Percentiles rank a stretch among this genome's conserved stretches.
These are phyloP conservation scores for Antrozous pallidus DNA, from an alignment of 2,797 vertebrate genomes.

Conservation along the genomic window DNA sequence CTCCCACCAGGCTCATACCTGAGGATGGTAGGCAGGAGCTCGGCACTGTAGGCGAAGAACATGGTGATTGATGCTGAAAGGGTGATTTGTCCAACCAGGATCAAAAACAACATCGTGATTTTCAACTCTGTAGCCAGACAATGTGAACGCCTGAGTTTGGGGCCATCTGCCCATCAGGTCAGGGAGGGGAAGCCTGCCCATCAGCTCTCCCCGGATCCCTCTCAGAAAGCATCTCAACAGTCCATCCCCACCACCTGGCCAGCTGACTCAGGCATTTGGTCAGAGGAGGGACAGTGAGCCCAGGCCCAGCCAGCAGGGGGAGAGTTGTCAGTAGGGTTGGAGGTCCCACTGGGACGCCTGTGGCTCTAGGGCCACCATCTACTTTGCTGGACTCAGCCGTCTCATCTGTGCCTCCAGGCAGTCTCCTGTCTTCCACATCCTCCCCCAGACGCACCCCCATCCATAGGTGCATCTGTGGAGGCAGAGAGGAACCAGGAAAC, in stretches of 20 bases:
- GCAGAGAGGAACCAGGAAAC: neutral
- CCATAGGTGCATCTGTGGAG: rapidly evolving
- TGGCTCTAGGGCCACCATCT: neutral
- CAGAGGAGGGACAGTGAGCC: neutral
- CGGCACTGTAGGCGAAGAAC: slow-evolving; percentile 86
- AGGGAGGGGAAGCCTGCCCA: rapidly evolving
- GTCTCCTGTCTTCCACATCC: neutral
- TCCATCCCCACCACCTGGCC: too few relatives aligned
- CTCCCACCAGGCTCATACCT: slow-evolving; percentile 80
- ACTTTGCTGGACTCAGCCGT: neutral
- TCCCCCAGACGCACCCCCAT: neutral
- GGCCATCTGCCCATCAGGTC: rapidly evolving
- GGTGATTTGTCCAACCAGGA: slow-evolving; percentile 86
- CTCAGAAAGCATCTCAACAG: neutral
- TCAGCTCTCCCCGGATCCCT: too few relatives aligned
- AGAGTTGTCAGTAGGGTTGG: neutral
- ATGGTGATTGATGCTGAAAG: slow-evolving; percentile 81
- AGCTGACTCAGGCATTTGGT: neutral
- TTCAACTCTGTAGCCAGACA: slow-evolving; percentile 81
- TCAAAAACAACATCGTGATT: slow-evolving; percentile 76
- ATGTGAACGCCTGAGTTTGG: neutral
- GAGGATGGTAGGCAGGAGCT: slow-evolving; percentile 89
- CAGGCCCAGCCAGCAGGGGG: neutral
- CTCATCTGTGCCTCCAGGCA: too few relatives aligned
- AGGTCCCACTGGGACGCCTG: neutral